phyloP scores from a whole-genome alignment of 2,113 vertebrate genomes.

The Protobothrops mucrosquamatus region DNA sequence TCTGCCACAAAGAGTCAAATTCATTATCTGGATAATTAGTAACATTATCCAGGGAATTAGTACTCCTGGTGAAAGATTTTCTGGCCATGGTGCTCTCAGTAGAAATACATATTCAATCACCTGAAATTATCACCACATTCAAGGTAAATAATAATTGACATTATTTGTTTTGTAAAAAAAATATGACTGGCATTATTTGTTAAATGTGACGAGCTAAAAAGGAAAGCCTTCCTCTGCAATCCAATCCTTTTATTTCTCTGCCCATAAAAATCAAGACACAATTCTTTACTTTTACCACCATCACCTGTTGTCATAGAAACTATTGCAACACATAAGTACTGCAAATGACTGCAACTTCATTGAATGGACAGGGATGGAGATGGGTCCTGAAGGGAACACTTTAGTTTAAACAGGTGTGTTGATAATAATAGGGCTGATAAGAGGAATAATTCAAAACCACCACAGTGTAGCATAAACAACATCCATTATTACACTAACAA shows the following conservation, averaged over 20 bases:
- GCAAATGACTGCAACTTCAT: constrained; percentile 65
- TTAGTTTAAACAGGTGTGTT: constrained; percentile 47
- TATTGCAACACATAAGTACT: constrained; percentile 65
- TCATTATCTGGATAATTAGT: background rate
- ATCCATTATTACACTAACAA: constrained; percentile 40
- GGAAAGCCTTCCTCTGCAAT: constrained; percentile 47
- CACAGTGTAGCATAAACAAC: background rate
- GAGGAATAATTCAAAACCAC: constrained; percentile 34
- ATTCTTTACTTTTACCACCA: constrained; percentile 69
- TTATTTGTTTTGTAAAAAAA: constrained; percentile 39
- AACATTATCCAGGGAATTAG: background rate
- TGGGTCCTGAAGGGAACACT: constrained; percentile 51
- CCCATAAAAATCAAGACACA: constrained; percentile 63
- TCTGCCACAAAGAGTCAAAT: background rate
- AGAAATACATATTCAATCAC: background rate
- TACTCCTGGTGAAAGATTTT: no score
- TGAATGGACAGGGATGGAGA: constrained; percentile 64
- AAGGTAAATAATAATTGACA: constrained; percentile 11
- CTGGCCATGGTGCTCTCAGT: background rate
- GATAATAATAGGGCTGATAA: constrained; percentile 16
- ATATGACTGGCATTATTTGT: constrained; percentile 9
- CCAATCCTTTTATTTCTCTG: constrained; percentile 58
- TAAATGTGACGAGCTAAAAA: constrained; percentile 46
- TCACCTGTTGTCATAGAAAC: constrained; percentile 74
- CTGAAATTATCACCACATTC: constrained; percentile 19